phyloP scores from a whole-genome alignment of 2,797 vertebrate genomes.

The Dermochelys coriacea region DNA sequence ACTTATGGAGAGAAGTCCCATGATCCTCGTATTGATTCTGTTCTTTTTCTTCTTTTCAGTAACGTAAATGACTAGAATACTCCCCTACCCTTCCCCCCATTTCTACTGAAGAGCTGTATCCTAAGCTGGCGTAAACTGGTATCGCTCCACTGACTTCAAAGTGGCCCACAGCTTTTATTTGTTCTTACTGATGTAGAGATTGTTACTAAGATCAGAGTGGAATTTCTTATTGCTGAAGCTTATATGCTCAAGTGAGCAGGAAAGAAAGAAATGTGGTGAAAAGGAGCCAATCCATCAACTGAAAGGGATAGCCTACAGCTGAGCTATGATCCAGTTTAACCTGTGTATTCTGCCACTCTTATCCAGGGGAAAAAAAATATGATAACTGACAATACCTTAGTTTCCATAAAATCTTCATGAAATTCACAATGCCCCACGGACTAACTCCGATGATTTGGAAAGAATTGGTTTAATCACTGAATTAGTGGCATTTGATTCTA shows the following conservation, averaged over 20 bases:
- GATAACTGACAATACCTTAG: background rate
- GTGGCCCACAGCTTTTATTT: background rate
- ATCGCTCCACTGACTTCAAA: background rate
- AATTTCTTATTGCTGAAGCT: background rate
- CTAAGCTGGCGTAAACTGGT: background rate
- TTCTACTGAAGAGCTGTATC: background rate
- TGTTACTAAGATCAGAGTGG: background rate
- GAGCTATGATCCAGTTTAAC: background rate
- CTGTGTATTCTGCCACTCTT: constrained; percentile 41
- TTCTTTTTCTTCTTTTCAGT: background rate
- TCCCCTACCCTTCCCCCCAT: background rate
- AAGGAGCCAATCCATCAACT: background rate
- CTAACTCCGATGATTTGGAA: background rate
- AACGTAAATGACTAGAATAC: background rate
- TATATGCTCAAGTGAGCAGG: fast-evolving
- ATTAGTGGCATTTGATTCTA: too few species aligned
- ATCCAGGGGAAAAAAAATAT: background rate
- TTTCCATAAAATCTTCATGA: background rate
- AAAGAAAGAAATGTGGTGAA: background rate
- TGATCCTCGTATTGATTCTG: background rate
- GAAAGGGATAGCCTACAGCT: background rate
- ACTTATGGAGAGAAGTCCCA: too few species aligned
- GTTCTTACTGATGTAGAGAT: background rate
- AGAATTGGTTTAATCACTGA: fast-evolving
- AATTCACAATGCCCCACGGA: fast-evolving